Percentiles rank a stretch among this genome's conserved stretches.
These are phyloP conservation scores for Campylomormyrus tamandua DNA, from an alignment of 2,113 vertebrate species.

Conservation along the genomic window DNA sequence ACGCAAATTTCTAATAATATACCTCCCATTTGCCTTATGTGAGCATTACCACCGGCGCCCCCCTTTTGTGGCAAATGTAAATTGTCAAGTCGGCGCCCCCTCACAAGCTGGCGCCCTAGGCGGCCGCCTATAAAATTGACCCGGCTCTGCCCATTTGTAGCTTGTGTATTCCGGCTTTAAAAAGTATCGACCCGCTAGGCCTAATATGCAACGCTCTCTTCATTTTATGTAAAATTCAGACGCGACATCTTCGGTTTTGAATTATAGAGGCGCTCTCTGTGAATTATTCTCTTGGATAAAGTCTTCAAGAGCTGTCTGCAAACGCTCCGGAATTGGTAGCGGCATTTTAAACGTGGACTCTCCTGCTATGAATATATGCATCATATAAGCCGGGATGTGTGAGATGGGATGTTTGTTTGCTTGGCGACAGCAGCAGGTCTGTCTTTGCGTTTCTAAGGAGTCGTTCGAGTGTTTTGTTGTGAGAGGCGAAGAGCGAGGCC, in stretches of 20 bases:
- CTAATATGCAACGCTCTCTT: background rate
- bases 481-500: background rate
- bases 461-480: background rate
- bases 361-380: background rate
- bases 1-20: no score
- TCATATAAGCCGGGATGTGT: background rate
- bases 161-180: background rate
- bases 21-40: no score
- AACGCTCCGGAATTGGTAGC: background rate
- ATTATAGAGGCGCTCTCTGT: background rate
- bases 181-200: background rate
- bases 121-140: background rate
- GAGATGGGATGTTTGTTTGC: background rate
- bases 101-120: background rate
- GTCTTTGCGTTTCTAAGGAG: background rate
- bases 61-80: background rate
- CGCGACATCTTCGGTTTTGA: background rate
- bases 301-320: background rate
- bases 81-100: background rate
- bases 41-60: background rate
- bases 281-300: constrained; percentile 10
- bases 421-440: background rate
- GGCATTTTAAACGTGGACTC: background rate
- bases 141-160: background rate
- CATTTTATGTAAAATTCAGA: background rate